phyloP scores from a whole-genome alignment of 64 coral and sea anemone species.

The Astreopora myriophthalma region DNA sequence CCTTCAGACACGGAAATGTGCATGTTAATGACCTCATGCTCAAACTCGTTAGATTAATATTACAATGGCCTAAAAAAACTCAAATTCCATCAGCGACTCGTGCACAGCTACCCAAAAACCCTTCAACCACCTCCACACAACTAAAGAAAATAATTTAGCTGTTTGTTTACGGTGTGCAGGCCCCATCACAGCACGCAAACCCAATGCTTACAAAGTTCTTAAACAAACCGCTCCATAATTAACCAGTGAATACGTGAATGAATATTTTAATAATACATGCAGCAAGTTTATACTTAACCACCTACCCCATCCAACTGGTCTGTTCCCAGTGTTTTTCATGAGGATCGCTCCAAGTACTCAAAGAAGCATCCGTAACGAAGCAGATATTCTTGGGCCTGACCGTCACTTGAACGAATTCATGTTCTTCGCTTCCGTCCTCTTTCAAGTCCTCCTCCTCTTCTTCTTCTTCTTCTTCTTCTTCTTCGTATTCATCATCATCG shows the following conservation, averaged over 20 bases:
- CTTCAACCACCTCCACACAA: not conserved
- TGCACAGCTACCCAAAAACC: too few relatives aligned
- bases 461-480: conserved; percentile 43
- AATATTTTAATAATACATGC: not conserved
- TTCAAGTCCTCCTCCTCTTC: conserved; percentile 11
- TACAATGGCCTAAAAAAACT: too few relatives aligned
- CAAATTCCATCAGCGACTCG: too few relatives aligned
- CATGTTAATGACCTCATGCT: too few relatives aligned
- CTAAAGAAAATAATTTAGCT: not conserved
- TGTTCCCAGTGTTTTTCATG: conserved; percentile 15
- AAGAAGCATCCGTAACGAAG: conserved; percentile 74
- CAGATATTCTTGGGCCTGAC: conserved; percentile 54
- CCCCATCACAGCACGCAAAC: not conserved
- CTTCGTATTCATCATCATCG: not conserved
- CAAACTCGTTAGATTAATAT: too few relatives aligned
- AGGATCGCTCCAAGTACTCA: conserved; percentile 78
- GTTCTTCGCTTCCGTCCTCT: not conserved
- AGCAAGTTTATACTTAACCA: not conserved
- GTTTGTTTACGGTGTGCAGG: not conserved
- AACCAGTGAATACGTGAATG: not conserved
- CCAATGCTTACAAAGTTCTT: not conserved
- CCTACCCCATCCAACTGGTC: conserved; percentile 58
- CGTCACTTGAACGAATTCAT: conserved; percentile 7
- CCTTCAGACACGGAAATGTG: too few relatives aligned
- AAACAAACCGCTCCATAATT: not conserved